Percentiles rank a stretch among this genome's conserved stretches.
Conservation (phyloP, 2,888 invertebrate genomes). For the Listrodromus nycthemerus region DNA sequence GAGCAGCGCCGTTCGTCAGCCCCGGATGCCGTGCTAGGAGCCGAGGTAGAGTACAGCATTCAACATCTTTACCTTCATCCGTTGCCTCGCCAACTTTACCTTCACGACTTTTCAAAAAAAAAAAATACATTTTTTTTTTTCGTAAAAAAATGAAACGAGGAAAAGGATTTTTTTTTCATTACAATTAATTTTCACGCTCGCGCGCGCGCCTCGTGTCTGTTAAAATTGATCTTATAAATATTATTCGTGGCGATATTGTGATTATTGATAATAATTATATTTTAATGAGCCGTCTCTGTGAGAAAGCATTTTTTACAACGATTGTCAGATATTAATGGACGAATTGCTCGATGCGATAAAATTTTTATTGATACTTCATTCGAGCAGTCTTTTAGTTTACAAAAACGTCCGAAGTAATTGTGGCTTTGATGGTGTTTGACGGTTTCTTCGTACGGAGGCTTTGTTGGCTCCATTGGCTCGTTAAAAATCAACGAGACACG, state of each 20-base stretch:
- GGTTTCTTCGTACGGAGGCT: not conserved
- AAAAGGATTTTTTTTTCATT: too few relatives aligned
- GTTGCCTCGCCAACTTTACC: not conserved
- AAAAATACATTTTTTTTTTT: too few relatives aligned
- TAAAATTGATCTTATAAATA: not conserved
- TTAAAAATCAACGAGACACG: not conserved
- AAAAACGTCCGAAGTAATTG: not conserved
- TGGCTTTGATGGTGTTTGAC: not conserved
- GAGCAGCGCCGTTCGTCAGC: constrained; percentile 50
- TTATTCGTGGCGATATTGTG: not conserved
- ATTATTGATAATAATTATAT: not conserved
- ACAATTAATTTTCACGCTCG: too few relatives aligned
- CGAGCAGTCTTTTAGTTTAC: not conserved
- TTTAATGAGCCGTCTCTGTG: not conserved
- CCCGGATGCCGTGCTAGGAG: constrained; percentile 62
- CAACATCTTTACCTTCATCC: not conserved
- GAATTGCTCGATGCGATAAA: not conserved
- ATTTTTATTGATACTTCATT: not conserved
- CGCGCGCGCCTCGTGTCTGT: too few relatives aligned
- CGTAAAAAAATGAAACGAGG: too few relatives aligned
- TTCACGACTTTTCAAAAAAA: not conserved
- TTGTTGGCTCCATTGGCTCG: constrained; percentile 13
- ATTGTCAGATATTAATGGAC: not conserved
- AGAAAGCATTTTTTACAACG: not conserved
- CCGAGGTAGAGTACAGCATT: constrained; percentile 51